These are phyloP conservation scores for Cololabis saira DNA, from an alignment of 2,113 vertebrate genomes.

Conservation along the genomic window DNA sequence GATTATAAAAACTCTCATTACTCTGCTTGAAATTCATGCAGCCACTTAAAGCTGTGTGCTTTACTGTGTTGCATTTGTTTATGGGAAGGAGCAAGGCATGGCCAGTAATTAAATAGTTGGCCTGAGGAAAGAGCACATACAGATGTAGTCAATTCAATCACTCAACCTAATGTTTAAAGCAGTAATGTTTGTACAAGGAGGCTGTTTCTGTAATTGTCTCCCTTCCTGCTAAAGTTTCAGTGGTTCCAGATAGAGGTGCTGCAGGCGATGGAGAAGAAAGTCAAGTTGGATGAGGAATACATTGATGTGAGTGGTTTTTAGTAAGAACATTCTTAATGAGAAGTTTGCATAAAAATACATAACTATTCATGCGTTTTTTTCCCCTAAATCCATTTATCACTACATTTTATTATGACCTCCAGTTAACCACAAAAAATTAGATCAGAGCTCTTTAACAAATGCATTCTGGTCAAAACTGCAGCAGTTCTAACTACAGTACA, in stretches of 20 bases:
- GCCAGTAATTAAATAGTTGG: conserved; percentile 20
- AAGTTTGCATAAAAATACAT: neutral
- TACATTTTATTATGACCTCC: too few relatives aligned
- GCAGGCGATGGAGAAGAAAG: conserved; percentile 96
- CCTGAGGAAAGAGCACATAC: conserved; percentile 6
- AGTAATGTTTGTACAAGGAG: conserved; percentile 17
- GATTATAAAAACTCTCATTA: neutral
- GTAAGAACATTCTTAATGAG: neutral
- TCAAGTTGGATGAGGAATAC: conserved; percentile 93
- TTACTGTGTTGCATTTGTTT: conserved; percentile 2
- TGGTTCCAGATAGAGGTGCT: conserved; percentile 92
- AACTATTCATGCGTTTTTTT: too few relatives aligned
- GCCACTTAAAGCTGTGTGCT: neutral
- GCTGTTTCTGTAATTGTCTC: neutral
- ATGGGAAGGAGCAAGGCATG: conserved; percentile 7
- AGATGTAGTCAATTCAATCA: conserved; percentile 24
- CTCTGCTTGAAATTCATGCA: too few relatives aligned
- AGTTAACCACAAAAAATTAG: too few relatives aligned
- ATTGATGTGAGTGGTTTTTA: conserved; percentile 85
- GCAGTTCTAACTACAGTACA: too few relatives aligned
- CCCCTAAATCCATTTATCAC: too few relatives aligned
- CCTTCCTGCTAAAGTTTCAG: conserved; percentile 82
- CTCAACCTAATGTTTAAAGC: conserved; percentile 6
- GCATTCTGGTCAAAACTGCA: too few relatives aligned
- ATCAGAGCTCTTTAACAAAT: too few relatives aligned